phyloP scores from a whole-genome alignment of 1,140 invertebrate species.

The Drosophila bifasciata region DNA sequence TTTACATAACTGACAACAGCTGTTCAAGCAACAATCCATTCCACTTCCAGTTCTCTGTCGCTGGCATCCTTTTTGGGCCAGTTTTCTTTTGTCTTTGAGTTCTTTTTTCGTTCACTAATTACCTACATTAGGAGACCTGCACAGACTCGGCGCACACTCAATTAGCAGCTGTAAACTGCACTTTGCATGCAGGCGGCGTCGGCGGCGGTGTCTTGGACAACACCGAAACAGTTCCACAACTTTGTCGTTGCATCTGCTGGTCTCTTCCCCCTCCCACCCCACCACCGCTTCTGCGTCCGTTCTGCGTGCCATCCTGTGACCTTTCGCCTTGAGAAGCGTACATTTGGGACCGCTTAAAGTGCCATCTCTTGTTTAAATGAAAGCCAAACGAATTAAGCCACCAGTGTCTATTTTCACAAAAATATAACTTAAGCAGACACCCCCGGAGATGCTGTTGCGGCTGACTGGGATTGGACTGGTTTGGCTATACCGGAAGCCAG shows the following conservation, averaged over 20 bases:
- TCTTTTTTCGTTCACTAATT: slow-evolving; percentile 67
- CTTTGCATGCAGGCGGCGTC: slow-evolving; percentile 51
- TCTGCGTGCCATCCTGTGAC: slow-evolving; percentile 56
- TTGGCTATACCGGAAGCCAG: slow-evolving; percentile 58
- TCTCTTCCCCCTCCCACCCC: neutral
- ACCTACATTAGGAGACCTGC: slow-evolving; percentile 76
- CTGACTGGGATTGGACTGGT: slow-evolving; percentile 41
- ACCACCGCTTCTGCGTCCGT: neutral
- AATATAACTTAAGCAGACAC: slow-evolving; percentile 64
- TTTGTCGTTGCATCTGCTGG: slow-evolving; percentile 23
- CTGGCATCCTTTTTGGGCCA: slow-evolving; percentile 11
- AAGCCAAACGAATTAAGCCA: slow-evolving; percentile 65
- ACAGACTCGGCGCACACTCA: slow-evolving; percentile 68
- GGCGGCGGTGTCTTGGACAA: slow-evolving; percentile 16
- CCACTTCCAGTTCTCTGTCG: no score
- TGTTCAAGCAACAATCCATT: neutral
- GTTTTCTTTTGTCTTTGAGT: slow-evolving; percentile 18
- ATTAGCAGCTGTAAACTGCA: slow-evolving; percentile 74
- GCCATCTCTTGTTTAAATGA: slow-evolving; percentile 72
- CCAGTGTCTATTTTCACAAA: slow-evolving; percentile 42
- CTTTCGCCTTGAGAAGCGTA: slow-evolving; percentile 41
- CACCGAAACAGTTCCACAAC: slow-evolving; percentile 24
- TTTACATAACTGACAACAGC: slow-evolving; percentile 23
- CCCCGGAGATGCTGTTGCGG: slow-evolving; percentile 55
- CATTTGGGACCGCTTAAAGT: slow-evolving; percentile 54